These are phyloP conservation scores for Psophia crepitans DNA, from an alignment of 2,113 vertebrate species.

Conservation along the genomic window DNA sequence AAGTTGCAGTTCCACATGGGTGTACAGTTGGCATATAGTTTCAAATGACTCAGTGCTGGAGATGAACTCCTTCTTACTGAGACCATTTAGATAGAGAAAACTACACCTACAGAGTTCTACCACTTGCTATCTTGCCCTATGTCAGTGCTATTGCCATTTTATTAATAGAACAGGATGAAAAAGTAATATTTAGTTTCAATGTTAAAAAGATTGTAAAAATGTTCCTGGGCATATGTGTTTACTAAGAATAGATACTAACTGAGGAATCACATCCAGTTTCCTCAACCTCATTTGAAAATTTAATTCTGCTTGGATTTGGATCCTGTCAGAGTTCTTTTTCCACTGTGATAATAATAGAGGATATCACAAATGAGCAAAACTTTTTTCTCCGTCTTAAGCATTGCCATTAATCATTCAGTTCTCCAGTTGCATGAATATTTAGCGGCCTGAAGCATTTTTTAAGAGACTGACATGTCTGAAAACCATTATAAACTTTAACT, in stretches of 20 bases:
- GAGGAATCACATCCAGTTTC: not conserved
- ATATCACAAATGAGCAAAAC: not conserved
- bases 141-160: not conserved
- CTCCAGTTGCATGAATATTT: constrained; percentile 25
- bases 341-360: not conserved
- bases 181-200: not conserved
- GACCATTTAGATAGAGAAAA: not conserved
- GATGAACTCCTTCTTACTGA: not conserved
- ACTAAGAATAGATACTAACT: not conserved
- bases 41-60: not conserved
- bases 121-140: not conserved
- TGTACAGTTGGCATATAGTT: not conserved
- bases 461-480: not conserved
- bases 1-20: not conserved
- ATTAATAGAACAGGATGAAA: not conserved
- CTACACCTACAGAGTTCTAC: not conserved
- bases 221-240: not conserved
- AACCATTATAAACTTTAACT: not conserved
- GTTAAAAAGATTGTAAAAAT: not conserved
- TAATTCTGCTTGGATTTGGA: not conserved
- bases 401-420: constrained; percentile 8
- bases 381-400: not conserved
- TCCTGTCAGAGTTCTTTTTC: not conserved
- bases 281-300: not conserved
- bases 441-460: not conserved